phyloP scores from a whole-genome alignment of 2,797 vertebrate genomes.

The Pseudocheirus occidentalis region DNA sequence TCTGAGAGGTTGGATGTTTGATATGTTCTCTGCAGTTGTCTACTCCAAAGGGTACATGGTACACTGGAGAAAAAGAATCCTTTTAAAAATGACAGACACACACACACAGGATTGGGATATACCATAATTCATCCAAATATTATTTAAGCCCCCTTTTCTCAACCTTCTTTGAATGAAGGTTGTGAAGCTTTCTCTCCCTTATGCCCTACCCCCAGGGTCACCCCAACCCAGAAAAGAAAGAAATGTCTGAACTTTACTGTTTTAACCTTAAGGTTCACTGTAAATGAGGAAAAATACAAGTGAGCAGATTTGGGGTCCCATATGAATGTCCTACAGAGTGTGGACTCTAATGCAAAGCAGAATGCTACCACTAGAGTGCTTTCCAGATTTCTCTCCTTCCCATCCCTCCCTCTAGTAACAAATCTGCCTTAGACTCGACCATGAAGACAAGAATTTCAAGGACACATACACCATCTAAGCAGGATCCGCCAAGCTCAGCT shows the following conservation, averaged over 20 bases:
- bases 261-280: constrained; percentile 39
- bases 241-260: constrained; percentile 22
- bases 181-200: neutral
- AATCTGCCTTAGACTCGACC: constrained; percentile 69
- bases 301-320: neutral
- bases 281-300: constrained; percentile 13
- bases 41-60: constrained; percentile 65
- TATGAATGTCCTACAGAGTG: neutral
- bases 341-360: neutral
- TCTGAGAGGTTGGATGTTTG: constrained; percentile 79
- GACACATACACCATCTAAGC: neutral
- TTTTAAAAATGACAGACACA: constrained; percentile 18
- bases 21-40: constrained; percentile 73
- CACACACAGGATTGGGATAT: constrained; percentile 18
- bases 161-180: neutral
- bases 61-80: constrained; percentile 50
- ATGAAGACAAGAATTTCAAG: constrained; percentile 61
- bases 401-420: neutral
- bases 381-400: constrained; percentile 13
- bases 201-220: neutral
- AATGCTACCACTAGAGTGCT: neutral
- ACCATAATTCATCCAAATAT: constrained; percentile 67
- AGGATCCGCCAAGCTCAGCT: constrained; percentile 34
- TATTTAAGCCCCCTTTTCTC: constrained; percentile 38
- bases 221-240: neutral